Conservation (phyloP, 2,888 invertebrate genomes). For the Anthophora plumipes region DNA sequence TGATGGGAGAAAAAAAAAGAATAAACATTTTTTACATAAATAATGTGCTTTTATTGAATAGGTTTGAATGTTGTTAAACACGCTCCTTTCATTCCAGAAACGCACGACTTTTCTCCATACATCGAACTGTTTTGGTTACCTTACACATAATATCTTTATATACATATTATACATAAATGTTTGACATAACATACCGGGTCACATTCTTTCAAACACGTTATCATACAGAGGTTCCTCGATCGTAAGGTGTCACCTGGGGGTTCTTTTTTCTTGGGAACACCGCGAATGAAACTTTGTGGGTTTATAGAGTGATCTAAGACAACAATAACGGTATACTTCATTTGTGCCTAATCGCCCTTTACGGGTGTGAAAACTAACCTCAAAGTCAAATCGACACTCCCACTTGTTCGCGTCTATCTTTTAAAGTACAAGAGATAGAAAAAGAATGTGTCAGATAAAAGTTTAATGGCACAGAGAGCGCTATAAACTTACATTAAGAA, state of each 20-base stretch:
- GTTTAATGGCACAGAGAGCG: too few relatives aligned
- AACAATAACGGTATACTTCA: too few relatives aligned
- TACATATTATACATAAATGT: slow-evolving; percentile 76
- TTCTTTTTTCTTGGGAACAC: too few relatives aligned
- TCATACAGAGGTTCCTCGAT: slow-evolving; percentile 29
- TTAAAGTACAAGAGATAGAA: too few relatives aligned
- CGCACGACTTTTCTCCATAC: slow-evolving; percentile 71
- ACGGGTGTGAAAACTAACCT: too few relatives aligned
- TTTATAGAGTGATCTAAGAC: too few relatives aligned
- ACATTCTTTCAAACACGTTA: slow-evolving; percentile 25
- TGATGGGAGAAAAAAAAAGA: slow-evolving; percentile 29
- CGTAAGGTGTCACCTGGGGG: slow-evolving; percentile 7
- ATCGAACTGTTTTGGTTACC: slow-evolving; percentile 59
- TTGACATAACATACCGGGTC: slow-evolving; percentile 57
- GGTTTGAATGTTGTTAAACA: slow-evolving; percentile 76
- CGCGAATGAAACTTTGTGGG: too few relatives aligned
- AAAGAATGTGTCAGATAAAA: too few relatives aligned
- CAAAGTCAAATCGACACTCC: too few relatives aligned
- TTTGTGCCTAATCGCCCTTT: too few relatives aligned
- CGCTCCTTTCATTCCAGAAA: slow-evolving; percentile 70
- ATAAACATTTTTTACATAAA: slow-evolving; percentile 77
- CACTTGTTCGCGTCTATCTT: too few relatives aligned
- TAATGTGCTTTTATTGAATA: slow-evolving; percentile 82
- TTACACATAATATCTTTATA: slow-evolving; percentile 73
- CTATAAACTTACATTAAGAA: too few relatives aligned